Conservation (phyloP, 1,140 invertebrate species). For the Macrosteles quadrilineatus region DNA sequence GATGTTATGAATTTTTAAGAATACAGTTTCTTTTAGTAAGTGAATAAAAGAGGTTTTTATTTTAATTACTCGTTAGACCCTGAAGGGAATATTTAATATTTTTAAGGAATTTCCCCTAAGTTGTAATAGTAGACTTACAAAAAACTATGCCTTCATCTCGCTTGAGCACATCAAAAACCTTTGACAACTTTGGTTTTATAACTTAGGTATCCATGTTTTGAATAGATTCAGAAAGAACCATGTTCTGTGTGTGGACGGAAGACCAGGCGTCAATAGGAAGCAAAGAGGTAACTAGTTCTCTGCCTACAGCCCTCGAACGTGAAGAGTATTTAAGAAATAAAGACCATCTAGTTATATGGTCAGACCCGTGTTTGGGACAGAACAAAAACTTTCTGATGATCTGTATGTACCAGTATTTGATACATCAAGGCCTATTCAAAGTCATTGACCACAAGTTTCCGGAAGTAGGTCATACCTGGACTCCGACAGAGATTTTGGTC, state of each 20-base stretch:
- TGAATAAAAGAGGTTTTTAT: too few species aligned
- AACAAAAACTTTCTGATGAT: constrained; percentile 25
- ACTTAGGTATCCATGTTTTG: constrained; percentile 18
- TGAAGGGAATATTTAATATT: too few species aligned
- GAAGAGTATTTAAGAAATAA: constrained; percentile 5
- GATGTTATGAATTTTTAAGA: too few species aligned
- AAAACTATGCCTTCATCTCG: constrained; percentile 23
- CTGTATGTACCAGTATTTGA: constrained; percentile 27
- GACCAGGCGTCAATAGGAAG: constrained; percentile 15
- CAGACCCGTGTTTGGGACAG: constrained; percentile 15
- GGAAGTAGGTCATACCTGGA: constrained; percentile 24
- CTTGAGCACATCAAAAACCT: constrained; percentile 15
- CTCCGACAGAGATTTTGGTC: constrained; percentile 21
- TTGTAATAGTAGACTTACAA: constrained; percentile 19
- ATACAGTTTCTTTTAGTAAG: too few species aligned
- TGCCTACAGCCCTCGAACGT: not conserved
- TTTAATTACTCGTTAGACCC: too few species aligned
- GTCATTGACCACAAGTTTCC: constrained; percentile 25
- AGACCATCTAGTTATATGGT: constrained; percentile 6
- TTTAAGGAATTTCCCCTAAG: too few species aligned
- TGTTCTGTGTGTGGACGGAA: constrained; percentile 13
- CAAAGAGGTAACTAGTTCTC: not conserved
- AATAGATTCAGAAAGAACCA: not conserved
- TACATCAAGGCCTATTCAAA: constrained; percentile 21
- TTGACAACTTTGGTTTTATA: constrained; percentile 13